Base-by-base conservation (phyloP, 2,797 vertebrate genomes). In the Anniella stebbinsi region DNA sequence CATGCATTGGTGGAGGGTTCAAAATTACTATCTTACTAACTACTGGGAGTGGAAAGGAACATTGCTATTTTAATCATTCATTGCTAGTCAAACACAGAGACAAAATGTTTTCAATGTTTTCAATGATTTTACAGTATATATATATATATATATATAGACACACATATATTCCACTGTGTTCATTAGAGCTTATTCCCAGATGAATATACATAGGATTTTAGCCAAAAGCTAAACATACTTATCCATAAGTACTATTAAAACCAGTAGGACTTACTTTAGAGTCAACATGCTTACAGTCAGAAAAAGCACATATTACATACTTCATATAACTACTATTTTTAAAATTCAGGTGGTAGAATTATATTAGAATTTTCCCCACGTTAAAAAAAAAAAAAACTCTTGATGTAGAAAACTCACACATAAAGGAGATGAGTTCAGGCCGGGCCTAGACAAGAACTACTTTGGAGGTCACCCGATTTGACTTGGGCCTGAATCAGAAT, bases 1-100 rank as follows among this genome's bases (percentile, higher is more conserved):
- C 23, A 69, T 36, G 21, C 17, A 73, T 0, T 12, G 3, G 3
- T 4, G 28, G 36, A 69, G 12, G 45, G 15, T 80, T 13, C 41
- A 48, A 28, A 36, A 69, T 78, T 81, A 36, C 28, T 45, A 8
- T 12, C n/a, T 88, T 83, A 51, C 73, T 63, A 36, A 54, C 25
- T 21, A 92, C 33, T 23, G 4, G 70, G 51, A 33, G 7, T 36
- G 17, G 33, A 3, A 30, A 21, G 21, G 2, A n/a, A 8, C 28
- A 76, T 45, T 8, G 33, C n/a, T 75, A 38, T 73, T 86, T 73
- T 88, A 54, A 81, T 25, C 73, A 72, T 54, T 87, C 87, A 60
- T 48, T 70, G 72, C 87, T 86, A 51, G 88, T 67, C 87, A 83
- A 89, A 78, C 51, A 60, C 21, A 89, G 87, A 41, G 23, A 83